Evolutionary conservation across 2,888 invertebrate genomes (phyloP).

Genomic region (Cosmia pyralina): DNA sequence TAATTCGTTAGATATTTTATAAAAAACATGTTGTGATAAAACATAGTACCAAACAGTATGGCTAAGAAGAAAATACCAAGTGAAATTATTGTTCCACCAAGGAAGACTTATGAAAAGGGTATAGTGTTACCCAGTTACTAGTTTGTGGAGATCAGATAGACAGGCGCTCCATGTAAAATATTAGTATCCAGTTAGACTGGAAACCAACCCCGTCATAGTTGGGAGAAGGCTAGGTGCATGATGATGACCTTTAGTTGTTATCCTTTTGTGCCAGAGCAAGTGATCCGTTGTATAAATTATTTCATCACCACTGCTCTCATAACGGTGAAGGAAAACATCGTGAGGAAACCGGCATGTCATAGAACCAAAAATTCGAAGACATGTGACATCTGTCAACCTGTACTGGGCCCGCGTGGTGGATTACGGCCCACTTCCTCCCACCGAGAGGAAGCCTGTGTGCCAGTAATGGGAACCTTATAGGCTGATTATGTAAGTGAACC

Average conservation of each 20-base stretch:
- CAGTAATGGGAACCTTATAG: too few relatives aligned
- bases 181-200: neutral
- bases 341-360: too few relatives aligned
- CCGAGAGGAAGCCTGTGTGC: too few relatives aligned
- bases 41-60: neutral
- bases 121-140: neutral
- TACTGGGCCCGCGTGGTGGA: too few relatives aligned
- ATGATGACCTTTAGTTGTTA: too few relatives aligned
- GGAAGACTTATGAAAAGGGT: neutral
- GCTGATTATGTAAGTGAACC: slow-evolving; percentile 9
- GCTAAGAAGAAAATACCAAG: neutral
- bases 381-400: too few relatives aligned
- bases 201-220: neutral
- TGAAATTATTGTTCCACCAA: neutral
- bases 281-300: slow-evolving; percentile 6
- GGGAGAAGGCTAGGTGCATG: neutral
- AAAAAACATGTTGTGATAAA: neutral
- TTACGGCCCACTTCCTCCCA: too few relatives aligned
- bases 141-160: neutral
- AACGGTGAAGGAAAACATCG: too few relatives aligned
- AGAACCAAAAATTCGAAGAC: too few relatives aligned
- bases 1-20: neutral
- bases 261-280: neutral
- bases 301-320: too few relatives aligned
- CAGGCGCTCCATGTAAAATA: neutral